Evolutionary conservation across 2,113 vertebrate species (phyloP).

Genomic region (human (Homo sapiens)): DNA sequence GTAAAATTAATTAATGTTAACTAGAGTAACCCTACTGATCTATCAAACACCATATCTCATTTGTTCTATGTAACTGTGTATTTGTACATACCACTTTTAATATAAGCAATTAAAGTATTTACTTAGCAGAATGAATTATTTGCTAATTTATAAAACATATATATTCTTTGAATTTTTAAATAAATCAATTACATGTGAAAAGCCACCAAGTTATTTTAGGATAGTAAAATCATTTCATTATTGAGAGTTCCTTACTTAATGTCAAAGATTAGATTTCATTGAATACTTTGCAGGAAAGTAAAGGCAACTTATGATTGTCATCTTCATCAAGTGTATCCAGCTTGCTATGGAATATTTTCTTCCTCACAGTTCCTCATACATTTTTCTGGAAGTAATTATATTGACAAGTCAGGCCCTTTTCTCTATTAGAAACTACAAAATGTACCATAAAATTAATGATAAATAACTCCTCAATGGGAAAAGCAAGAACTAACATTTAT

Average conservation of each 20-base stretch:
- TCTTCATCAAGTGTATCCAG: not conserved
- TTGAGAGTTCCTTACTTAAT: not conserved
- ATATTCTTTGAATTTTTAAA: not conserved
- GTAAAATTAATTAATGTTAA: not conserved
- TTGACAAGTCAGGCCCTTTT: not conserved
- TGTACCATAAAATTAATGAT: not conserved
- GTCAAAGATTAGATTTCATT: slow-evolving; percentile 10
- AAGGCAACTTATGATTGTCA: not conserved
- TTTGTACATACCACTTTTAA: not conserved
- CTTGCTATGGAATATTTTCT: not conserved
- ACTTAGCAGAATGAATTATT: not conserved
- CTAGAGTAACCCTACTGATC: not conserved
- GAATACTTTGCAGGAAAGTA: not conserved
- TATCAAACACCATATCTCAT: not conserved
- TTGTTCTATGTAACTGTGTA: not conserved
- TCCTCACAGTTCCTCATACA: not conserved
- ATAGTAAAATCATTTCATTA: not conserved
- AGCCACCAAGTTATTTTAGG: not conserved
- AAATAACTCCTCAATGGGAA: not conserved
- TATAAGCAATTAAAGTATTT: not conserved
- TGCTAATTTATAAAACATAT: not conserved
- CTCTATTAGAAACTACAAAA: not conserved
- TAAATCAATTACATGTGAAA: not conserved
- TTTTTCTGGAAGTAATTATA: not conserved
- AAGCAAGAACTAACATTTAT: not conserved